Conservation (phyloP, 2,888 invertebrate species). For the Elysia crispata region DNA sequence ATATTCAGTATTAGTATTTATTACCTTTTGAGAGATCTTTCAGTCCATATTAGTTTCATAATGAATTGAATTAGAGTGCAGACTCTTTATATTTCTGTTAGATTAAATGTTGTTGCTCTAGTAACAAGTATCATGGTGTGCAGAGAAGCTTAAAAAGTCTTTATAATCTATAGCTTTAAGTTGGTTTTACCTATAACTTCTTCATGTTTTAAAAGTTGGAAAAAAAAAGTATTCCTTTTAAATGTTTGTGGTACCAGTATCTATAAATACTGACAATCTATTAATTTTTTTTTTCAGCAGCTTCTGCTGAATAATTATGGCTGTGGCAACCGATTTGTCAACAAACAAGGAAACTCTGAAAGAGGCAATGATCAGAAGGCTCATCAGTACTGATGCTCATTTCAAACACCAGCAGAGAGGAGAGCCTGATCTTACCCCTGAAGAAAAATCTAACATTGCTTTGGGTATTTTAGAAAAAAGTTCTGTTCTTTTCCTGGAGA, state of each 20-base stretch:
- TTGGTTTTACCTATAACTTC: too few relatives aligned
- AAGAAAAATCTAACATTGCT: constrained; percentile 86
- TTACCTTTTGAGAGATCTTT: too few relatives aligned
- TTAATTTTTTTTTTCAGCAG: constrained; percentile 13
- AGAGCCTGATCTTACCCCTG: constrained; percentile 85
- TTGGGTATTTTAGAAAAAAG: constrained; percentile 83
- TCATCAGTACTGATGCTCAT: constrained; percentile 82
- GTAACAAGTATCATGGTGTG: too few relatives aligned
- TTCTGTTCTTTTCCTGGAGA: constrained; percentile 85
- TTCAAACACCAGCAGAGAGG: constrained; percentile 90
- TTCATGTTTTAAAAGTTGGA: too few relatives aligned
- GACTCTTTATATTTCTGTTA: too few relatives aligned
- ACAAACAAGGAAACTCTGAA: constrained; percentile 31
- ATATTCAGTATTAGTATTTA: too few relatives aligned
- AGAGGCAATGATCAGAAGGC: constrained; percentile 81
- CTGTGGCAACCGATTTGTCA: not conserved
- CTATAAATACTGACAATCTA: not conserved
- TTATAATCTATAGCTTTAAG: too few relatives aligned
- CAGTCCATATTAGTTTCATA: too few relatives aligned
- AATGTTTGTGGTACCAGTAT: not conserved
- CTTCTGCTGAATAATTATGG: not conserved
- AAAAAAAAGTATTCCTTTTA: too few relatives aligned
- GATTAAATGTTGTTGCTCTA: too few relatives aligned
- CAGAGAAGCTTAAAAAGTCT: too few relatives aligned
- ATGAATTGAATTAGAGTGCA: too few relatives aligned